Evolutionary conservation across 2,888 invertebrate species (phyloP), one percentile per base, ranked within the genome.

Genomic region (Lycaena phlaeas): DNA sequence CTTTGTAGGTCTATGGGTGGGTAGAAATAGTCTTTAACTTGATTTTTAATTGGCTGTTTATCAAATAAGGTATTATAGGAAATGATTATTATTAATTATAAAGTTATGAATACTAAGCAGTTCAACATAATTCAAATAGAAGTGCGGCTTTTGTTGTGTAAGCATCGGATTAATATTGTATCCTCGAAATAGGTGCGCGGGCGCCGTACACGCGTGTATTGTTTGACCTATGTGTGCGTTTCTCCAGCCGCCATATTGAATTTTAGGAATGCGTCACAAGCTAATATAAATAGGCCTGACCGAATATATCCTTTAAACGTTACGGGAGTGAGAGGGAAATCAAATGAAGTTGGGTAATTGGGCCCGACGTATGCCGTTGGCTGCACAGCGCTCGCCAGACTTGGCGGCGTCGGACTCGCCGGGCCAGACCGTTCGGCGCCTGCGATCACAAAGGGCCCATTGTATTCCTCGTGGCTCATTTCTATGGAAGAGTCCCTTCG

Each of bases 381-480:
- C 30, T 40, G 58, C 57, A 48, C 42, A 51, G 50, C n/a, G 45
- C 46, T 48, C 49, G 56, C 64, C 66, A 73, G 72, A 71, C 78
- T 50, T 47, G 50, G 60, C 54, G 72, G 74, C 74, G 64, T 43
- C 61, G 44, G 47, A 44, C 45, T 42, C 48, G 53, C 51, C 58
- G 56, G 57, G 56, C 74, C 71, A 82, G 82, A 82, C 82, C 71
- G 68, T 64, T 75, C 82, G 82, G 84, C 82, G 84, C 82, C 84
- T 71, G 70, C 63, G 65, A 62, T 54, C 64, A 82, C 81, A 82
- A 84, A 84, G 77, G 74, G 68, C 61, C 66, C 68, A 81, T 82
- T 82, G 81, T 84, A 64, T 71, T 73, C 68, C 59, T 54, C 62
- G 61, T 61, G 67, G 51, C 53, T 68, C 66, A 59, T 67, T 68